Evolutionary conservation across 2,113 vertebrate species (phyloP), one percentile per base, ranked within the genome.

Genomic region (Mohoua ochrocephala): DNA sequence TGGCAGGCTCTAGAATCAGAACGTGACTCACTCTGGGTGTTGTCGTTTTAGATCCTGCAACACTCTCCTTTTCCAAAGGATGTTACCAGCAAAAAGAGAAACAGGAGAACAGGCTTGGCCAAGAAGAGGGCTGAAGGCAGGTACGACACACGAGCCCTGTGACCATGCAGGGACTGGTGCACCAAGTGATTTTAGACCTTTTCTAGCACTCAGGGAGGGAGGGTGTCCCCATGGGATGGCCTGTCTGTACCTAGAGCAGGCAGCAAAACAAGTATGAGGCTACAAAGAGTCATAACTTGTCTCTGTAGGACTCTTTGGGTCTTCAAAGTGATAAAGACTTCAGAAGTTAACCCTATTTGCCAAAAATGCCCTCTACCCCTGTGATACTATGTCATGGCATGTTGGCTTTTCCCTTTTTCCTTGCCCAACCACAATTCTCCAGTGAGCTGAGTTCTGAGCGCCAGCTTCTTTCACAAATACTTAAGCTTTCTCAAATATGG

Each of bases 211-310:
- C 1, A 1, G 3, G 6, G 11, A 10, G 3, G 5, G 9, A 44
- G 12, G 3, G 5, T 2, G 5, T 7, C 19, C 7, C 19, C 2
- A 0, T 1, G 2, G 11, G 2, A 5, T 64, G 35, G 10, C 3
- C 14, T 69, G 7, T 27, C 23, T 42, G 39, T 68, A 26, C 5
- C 45, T 52, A n/a, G 33, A 59, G 15, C 17, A 65, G 37, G 7
- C 3, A 42, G 7, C 15, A 73, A 63, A 76, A 23, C 8, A 39
- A 64, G 19, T 41, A 22, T 15, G 42, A 54, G 23, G 6, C 4
- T 31, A 5, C 23, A 2, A 35, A 60, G 28, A 2, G 11, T 37
- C 7, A 2, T 30, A 53, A 61, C 22, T 63, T 19, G 12, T n/a
- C 18, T 60, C 8, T 13, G 4, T 22, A 21, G 26, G 13, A 65